Evolutionary conservation across 2,113 vertebrate species (phyloP).

Genomic region (Corydoras maculifer): DNA sequence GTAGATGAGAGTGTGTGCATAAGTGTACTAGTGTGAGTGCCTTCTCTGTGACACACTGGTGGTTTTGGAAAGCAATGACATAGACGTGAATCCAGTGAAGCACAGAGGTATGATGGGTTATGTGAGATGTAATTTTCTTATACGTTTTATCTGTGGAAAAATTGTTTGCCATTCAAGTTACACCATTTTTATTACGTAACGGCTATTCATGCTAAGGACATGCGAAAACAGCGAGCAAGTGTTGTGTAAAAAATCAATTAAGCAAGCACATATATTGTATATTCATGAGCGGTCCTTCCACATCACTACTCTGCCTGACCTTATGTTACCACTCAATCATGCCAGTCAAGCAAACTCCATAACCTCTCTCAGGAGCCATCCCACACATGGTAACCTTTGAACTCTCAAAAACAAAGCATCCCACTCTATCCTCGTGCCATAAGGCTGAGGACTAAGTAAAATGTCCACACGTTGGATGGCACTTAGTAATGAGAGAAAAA

Average conservation of each 20-base stretch:
- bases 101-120: no score
- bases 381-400: conserved; percentile 54
- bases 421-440: conserved; percentile 35
- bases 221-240: neutral
- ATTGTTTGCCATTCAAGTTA: no score
- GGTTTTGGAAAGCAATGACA: no score
- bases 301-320: conserved; percentile 11
- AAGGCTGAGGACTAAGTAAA: conserved; percentile 39
- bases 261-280: conserved; percentile 1
- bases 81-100: no score
- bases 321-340: conserved; percentile 27
- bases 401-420: conserved; percentile 38
- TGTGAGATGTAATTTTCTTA: no score
- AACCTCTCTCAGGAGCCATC: conserved; percentile 35
- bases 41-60: no score
- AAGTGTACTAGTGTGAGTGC: no score
- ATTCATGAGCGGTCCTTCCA: conserved; percentile 13
- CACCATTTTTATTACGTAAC: neutral
- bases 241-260: conserved; percentile 11
- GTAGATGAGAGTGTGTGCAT: no score
- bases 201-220: neutral
- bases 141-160: no score
- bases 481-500: conserved; percentile 68
- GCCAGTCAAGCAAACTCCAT: conserved; percentile 26
- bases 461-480: conserved; percentile 61